Base-by-base conservation (phyloP, 2,888 invertebrate species). In the Tholera decimalis region DNA sequence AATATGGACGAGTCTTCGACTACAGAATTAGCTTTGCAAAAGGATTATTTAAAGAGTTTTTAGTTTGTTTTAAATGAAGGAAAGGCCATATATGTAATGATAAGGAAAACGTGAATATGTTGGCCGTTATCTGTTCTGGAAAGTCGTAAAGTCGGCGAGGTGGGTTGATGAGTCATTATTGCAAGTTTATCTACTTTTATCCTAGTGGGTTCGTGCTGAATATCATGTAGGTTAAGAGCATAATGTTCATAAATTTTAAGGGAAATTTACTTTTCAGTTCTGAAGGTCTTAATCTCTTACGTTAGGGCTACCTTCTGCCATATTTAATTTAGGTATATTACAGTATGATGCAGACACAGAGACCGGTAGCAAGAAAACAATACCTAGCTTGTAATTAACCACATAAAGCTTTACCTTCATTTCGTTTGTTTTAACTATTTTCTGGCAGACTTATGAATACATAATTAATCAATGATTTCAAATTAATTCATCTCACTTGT, bases 21-120 rank as follows among this genome's bases (percentile, higher is more conserved):
- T 35, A 39, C 72, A 30, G 65, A 65, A 74, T 77, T 73, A 77
- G 73, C 54, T 72, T 55, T 39, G 56, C 46, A 46, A 72, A 77
- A 70, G 51, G 49, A 53, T 68, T 73, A 58, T 58, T 62, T 41
- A 22, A 75, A 69, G 46, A 57, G 73, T 57, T 65, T 77, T 77
- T 64, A 61, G 69, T 53, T 68, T 30, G 56, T 64, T 70, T 70
- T 51, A 64, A 54, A 71, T 44, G 18, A 43, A 50, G 49, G 49
- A 73, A 73, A 69, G 26, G 18, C 49, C 39, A 73, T 55, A 49
- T 58, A 28, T 35, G 59, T 46, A 13, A 35, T 35, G 66, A 73
- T 73, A 69, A 73, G 43, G 54, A 50, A 33, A 55, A 55, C 33
- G 43, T 37, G 37, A 35, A 28, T 43, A 35, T 39, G 15, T 51